phyloP scores from a whole-genome alignment of 1,140 invertebrate species.

The Nephila pilipes region DNA sequence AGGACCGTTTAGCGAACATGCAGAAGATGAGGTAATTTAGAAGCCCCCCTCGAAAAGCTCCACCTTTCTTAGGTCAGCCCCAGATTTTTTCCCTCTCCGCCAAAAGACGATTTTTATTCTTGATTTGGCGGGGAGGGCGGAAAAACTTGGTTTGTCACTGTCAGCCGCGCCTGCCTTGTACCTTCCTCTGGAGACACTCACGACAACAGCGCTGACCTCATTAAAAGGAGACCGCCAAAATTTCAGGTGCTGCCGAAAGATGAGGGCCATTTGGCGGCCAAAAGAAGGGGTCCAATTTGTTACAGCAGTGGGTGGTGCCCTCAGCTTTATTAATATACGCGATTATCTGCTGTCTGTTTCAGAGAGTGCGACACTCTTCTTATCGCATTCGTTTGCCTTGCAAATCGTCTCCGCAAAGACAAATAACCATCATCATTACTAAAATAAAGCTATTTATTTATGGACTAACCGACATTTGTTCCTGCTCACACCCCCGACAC shows the following conservation, averaged over 20 bases:
- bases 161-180: conserved; percentile 75
- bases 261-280: conserved; percentile 64
- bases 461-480: conserved; percentile 40
- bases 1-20: conserved; percentile 77
- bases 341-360: conserved; percentile 73
- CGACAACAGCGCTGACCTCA: conserved; percentile 76
- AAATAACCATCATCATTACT: conserved; percentile 58
- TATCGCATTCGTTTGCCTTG: conserved; percentile 73
- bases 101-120: conserved; percentile 71
- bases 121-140: conserved; percentile 68
- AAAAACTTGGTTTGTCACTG: conserved; percentile 77
- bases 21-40: conserved; percentile 77
- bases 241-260: conserved; percentile 71
- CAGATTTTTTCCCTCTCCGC: conserved; percentile 69
- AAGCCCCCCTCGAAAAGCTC: conserved; percentile 75
- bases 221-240: conserved; percentile 68
- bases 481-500: conserved; percentile 15
- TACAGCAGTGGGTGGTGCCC: conserved; percentile 62
- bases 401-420: conserved; percentile 56
- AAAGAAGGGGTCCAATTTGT: conserved; percentile 70
- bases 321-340: conserved; percentile 69
- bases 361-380: conserved; percentile 61
- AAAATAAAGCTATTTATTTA: conserved; percentile 73
- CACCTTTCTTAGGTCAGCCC: conserved; percentile 77
- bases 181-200: conserved; percentile 64